A percentile compares a stretch with the other conserved stretches of the same genome.
Evolutionary conservation across 2,888 invertebrate genomes (phyloP).

Genomic region (Galeruca laticollis): DNA sequence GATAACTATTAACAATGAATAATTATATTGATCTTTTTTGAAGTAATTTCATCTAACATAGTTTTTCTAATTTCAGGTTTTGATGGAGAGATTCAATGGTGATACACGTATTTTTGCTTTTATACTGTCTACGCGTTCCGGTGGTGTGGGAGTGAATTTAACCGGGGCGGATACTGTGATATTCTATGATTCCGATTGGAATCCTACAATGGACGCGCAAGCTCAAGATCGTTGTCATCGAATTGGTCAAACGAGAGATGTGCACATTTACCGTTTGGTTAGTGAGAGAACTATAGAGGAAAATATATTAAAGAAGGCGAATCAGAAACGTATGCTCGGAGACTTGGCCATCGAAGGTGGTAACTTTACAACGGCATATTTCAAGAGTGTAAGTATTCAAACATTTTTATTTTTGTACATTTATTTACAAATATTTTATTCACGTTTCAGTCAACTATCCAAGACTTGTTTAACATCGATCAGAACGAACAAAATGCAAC

Average conservation of each 20-base stretch:
- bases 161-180: constrained; percentile 99
- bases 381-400: constrained; percentile 78
- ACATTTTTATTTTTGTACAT: not conserved
- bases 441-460: constrained; percentile 81
- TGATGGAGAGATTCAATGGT: constrained; percentile 98
- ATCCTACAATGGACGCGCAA: constrained; percentile 99
- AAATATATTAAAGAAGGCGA: constrained; percentile 98
- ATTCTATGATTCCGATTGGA: constrained; percentile 99
- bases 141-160: constrained; percentile 97
- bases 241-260: constrained; percentile 99
- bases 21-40: constrained; percentile 29
- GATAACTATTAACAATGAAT: too few relatives aligned
- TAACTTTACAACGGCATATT: constrained; percentile 97
- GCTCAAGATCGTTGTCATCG: constrained; percentile 97
- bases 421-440: not conserved
- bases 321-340: constrained; percentile 95
- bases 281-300: constrained; percentile 98
- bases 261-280: constrained; percentile 97
- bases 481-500: constrained; percentile 73
- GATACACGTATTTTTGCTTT: constrained; percentile 96
- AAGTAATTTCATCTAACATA: constrained; percentile 48
- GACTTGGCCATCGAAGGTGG: constrained; percentile 99
- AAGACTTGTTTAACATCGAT: constrained; percentile 89
- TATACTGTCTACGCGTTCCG: constrained; percentile 96
- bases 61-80: constrained; percentile 67